A percentile compares a stretch with the other conserved stretches of the same genome.
These are phyloP conservation scores for Brachirus orientalis DNA, from an alignment of 2,113 vertebrate species.

Conservation along the genomic window DNA sequence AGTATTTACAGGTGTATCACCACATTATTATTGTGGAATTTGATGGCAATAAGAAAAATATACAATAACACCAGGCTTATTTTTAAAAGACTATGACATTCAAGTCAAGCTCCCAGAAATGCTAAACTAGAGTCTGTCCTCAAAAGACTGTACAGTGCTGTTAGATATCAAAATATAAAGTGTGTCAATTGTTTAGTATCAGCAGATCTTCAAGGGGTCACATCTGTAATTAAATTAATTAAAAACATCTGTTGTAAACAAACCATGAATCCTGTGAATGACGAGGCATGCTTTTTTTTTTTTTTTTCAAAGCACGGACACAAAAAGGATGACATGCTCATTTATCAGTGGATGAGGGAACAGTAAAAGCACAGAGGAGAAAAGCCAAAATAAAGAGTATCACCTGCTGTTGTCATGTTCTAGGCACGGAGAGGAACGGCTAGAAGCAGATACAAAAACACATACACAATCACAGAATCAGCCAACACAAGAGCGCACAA, in stretches of 20 bases:
- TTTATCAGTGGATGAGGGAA: slow-evolving; percentile 18
- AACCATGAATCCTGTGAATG: background rate
- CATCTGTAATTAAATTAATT: no score
- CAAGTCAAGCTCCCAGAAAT: background rate
- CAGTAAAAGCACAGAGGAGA: slow-evolving; percentile 22
- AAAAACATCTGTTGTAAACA: slow-evolving; percentile 3
- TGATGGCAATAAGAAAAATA: no score
- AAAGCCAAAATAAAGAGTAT: slow-evolving; percentile 78
- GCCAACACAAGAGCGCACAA: slow-evolving; percentile 46
- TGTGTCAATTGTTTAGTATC: background rate
- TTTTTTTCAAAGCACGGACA: background rate
- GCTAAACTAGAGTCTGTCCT: background rate
- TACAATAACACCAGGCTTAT: no score
- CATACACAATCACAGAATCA: slow-evolving; percentile 60
- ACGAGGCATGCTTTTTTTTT: slow-evolving; percentile 37
- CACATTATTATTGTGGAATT: no score
- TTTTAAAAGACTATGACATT: slow-evolving; percentile 1
- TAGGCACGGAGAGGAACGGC: slow-evolving; percentile 94
- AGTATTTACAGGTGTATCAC: no score
- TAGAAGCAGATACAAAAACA: slow-evolving; percentile 90
- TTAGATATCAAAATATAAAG: background rate
- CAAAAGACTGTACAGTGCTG: background rate
- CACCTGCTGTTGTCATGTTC: slow-evolving; percentile 99
- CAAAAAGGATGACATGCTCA: background rate
- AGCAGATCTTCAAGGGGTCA: slow-evolving; percentile 10